A percentile compares a stretch with the other conserved stretches of the same genome.
Conservation (phyloP, 2,888 invertebrate species). For the Ennomos fuscantarius region DNA sequence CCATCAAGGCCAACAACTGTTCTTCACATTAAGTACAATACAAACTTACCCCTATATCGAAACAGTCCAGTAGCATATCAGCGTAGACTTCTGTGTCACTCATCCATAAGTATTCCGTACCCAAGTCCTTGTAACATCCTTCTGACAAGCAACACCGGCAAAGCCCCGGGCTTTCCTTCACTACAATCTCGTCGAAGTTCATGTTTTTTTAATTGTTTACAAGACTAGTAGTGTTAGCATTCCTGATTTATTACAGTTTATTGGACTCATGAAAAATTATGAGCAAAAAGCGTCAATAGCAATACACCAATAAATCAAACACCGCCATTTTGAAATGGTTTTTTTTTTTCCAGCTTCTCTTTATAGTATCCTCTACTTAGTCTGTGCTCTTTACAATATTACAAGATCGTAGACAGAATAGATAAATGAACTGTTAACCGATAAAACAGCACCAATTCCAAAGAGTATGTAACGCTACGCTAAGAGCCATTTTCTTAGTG, state of each 20-base stretch:
- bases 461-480: too few species aligned
- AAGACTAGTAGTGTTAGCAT: slow-evolving; percentile 41
- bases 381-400: too few species aligned
- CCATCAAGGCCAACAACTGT: background rate
- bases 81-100: slow-evolving; percentile 78
- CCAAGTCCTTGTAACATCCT: slow-evolving; percentile 78
- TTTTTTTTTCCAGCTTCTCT: too few species aligned
- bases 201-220: slow-evolving; percentile 47
- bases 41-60: slow-evolving; percentile 79
- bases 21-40: too few species aligned
- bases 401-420: too few species aligned
- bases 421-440: too few species aligned
- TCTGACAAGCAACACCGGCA: slow-evolving; percentile 81
- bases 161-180: slow-evolving; percentile 77
- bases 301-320: too few species aligned
- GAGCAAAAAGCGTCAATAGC: background rate
- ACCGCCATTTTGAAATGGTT: too few species aligned
- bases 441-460: too few species aligned
- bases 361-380: too few species aligned
- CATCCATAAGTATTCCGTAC: slow-evolving; percentile 77
- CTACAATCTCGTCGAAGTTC: slow-evolving; percentile 75
- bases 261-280: background rate
- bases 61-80: slow-evolving; percentile 78
- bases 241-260: slow-evolving; percentile 19
- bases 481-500: too few species aligned